These are phyloP conservation scores for Phymanthus crucifer DNA, from an alignment of 92 coral and sea anemone species.

Conservation along the genomic window DNA sequence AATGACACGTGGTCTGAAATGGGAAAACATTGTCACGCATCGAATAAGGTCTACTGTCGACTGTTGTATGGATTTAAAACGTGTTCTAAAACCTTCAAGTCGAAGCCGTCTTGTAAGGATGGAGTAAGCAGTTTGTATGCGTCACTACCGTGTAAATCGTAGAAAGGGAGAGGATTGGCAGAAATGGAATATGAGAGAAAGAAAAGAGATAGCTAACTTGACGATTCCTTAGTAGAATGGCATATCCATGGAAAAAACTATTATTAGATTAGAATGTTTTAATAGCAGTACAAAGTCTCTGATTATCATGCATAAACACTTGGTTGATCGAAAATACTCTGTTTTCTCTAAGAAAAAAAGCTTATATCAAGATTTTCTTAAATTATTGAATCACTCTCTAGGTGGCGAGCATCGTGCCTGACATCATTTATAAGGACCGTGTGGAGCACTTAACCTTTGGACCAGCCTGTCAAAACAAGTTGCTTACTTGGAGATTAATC, in stretches of 20 bases:
- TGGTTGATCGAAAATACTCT: too few species aligned
- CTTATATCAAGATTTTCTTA: neutral
- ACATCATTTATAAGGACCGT: neutral
- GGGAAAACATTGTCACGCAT: too few species aligned
- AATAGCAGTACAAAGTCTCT: too few species aligned
- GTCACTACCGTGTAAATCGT: neutral
- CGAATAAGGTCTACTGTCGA: too few species aligned
- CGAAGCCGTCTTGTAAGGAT: neutral
- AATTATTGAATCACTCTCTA: neutral
- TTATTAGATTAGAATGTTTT: too few species aligned
- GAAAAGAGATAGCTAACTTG: neutral
- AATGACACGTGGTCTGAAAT: too few species aligned
- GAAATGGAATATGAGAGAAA: neutral
- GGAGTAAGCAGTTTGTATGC: too few species aligned
- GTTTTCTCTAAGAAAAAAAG: neutral
- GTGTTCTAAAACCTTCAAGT: too few species aligned
- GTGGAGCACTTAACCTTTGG: neutral
- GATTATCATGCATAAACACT: too few species aligned
- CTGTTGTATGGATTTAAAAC: too few species aligned
- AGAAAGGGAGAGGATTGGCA: neutral
- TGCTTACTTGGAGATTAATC: neutral
- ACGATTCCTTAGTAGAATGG: too few species aligned
- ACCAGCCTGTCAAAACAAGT: neutral
- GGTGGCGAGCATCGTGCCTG: neutral
- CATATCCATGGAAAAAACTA: too few species aligned